phyloP scores from a whole-genome alignment of 2,113 vertebrate genomes.

The Nanger granti region DNA sequence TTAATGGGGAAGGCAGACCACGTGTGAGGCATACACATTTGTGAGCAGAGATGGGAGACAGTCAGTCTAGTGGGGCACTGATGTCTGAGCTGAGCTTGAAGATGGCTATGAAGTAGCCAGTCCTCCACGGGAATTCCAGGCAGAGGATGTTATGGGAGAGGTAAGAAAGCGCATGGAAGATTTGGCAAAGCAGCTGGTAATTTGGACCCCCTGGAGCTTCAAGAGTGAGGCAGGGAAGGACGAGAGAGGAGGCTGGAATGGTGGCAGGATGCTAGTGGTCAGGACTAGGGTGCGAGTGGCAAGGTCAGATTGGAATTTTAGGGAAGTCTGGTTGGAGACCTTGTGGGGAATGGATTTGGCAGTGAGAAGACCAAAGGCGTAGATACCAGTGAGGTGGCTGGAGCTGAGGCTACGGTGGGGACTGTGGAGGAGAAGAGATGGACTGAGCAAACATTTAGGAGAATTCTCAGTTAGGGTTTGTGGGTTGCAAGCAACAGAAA shows the following conservation, averaged over 20 bases:
- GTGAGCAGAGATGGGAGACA: not conserved
- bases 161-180: not conserved
- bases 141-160: not conserved
- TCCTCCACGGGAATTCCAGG: not conserved
- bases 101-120: not conserved
- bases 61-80: not conserved
- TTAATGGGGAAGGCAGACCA: not conserved
- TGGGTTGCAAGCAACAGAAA: not conserved
- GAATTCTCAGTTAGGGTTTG: not conserved
- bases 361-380: not conserved
- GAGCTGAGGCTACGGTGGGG: not conserved
- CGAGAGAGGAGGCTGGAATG: not conserved
- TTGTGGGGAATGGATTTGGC: not conserved
- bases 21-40: not conserved
- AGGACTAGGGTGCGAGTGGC: not conserved
- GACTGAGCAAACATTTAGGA: no score
- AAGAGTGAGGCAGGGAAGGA: not conserved
- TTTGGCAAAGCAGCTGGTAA: not conserved
- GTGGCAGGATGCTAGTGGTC: not conserved
- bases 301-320: not conserved
- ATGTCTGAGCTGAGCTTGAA: not conserved
- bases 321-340: not conserved
- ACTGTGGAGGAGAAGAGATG: not conserved
- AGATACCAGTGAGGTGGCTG: not conserved
- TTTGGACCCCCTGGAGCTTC: not conserved